Base-by-base conservation (phyloP, 2,113 vertebrate genomes). In the Aspiorhynchus laticeps region DNA sequence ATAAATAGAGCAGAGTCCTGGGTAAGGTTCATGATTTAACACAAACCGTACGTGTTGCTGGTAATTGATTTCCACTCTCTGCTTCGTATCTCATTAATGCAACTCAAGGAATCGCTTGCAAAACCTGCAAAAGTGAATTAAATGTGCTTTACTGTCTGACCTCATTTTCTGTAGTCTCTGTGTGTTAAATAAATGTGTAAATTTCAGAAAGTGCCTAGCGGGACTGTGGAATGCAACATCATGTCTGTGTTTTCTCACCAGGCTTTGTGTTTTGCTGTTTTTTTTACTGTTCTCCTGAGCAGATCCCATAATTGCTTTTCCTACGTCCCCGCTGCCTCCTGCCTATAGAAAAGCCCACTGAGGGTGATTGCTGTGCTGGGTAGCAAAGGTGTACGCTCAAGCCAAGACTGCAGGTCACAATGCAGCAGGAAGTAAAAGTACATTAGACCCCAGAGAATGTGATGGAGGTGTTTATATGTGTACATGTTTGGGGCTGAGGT, bases 1-100 rank as follows among this genome's bases (percentile, higher is more conserved):
- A 88, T 91, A 92, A 92, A 91, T 91, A 92, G 93, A 93, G 51
- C 6, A 6, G 90, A 88, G 91, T 85, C n/a, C 65, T 61, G 88
- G 67, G 85, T 85, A 88, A 83, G 61, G 84, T 87, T 88, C 89
- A 91, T 85, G 71, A n/a, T 41, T 51, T 28, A 51, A 51, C 51
- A 56, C 26, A 56, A 11, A 36, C 31, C 8, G 2, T 59, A 79
- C 51, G 28, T 56, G 51, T 56, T 59, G 28, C 77, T 36, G 26
- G 77, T 36, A 79, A 79, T 36, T 79, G 28, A 79, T 79, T 79
- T 59, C 56, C 51, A 79, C 31, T 87, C 86, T 38, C 76, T 88
- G 82, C 38, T 51, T 79, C 17, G 17, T 53, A 74, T 41, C 71
- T 74, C 86, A 85, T 88, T 85, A 87, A 90, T 51, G 86, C 90